A percentile compares a stretch with the other conserved stretches of the same genome.
These are phyloP conservation scores for Scaptomyza reducta DNA, from an alignment of 2,888 invertebrate species.

Conservation along the genomic window DNA sequence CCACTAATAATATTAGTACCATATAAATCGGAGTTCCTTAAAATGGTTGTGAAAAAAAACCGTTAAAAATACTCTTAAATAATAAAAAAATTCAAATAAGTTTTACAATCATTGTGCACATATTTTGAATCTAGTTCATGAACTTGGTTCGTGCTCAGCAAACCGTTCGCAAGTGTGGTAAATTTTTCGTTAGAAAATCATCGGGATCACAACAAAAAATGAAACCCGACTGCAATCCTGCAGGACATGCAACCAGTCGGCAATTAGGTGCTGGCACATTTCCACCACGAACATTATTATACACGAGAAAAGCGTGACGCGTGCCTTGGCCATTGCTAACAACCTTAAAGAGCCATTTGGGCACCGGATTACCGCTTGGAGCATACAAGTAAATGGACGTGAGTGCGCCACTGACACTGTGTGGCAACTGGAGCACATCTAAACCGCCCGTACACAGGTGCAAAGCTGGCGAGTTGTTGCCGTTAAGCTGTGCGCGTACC, in stretches of 20 bases:
- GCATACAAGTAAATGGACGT: conserved; percentile 32
- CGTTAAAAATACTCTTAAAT: no score
- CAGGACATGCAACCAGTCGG: conserved; percentile 11
- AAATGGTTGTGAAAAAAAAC: no score
- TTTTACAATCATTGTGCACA: no score
- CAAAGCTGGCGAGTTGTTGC: background rate
- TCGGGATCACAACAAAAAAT: conserved; percentile 47
- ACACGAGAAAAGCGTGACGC: conserved; percentile 39
- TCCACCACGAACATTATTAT: conserved; percentile 38
- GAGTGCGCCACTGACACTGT: background rate
- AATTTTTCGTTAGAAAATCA: conserved; percentile 35
- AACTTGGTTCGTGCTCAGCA: background rate
- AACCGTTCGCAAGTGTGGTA: conserved; percentile 1
- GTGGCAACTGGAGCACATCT: conserved; percentile 29
- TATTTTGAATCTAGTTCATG: no score
- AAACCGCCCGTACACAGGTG: conserved; percentile 51
- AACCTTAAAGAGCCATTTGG: conserved; percentile 57
- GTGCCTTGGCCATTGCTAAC: conserved; percentile 14
- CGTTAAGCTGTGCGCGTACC: conserved; percentile 57
- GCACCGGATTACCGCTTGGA: conserved; percentile 32
- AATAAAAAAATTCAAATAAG: no score
- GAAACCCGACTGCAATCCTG: conserved; percentile 11
- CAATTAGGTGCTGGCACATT: conserved; percentile 21
- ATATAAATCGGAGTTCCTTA: no score
- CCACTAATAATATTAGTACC: no score